These are phyloP conservation scores for Echinometra lucunter DNA, from an alignment of 53 echinoderm and acorn worm genomes.

Conservation along the genomic window DNA sequence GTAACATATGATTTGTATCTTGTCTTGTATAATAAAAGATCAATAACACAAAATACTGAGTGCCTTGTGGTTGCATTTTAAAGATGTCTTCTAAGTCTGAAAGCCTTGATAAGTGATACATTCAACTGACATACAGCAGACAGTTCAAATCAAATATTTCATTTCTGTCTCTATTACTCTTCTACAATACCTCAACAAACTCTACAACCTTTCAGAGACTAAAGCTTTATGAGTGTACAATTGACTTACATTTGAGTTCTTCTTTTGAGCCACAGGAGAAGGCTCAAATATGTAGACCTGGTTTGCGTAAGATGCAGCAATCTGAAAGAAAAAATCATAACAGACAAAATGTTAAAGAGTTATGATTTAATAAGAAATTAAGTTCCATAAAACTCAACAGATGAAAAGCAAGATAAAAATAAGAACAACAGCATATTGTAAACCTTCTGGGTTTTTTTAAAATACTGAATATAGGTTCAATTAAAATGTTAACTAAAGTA, in stretches of 20 bases:
- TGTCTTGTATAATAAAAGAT: slow-evolving; percentile 28
- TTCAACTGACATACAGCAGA: too few relatives aligned
- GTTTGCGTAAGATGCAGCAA: slow-evolving; percentile 98
- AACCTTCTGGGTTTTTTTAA: too few relatives aligned
- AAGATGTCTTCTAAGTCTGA: too few relatives aligned
- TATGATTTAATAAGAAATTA: neutral
- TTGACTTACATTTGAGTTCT: slow-evolving; percentile 67
- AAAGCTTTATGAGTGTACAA: too few relatives aligned
- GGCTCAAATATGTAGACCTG: slow-evolving; percentile 99
- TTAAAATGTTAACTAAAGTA: too few relatives aligned
- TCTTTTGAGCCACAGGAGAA: slow-evolving; percentile 56
- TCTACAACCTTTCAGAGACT: too few relatives aligned
- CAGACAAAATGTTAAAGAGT: neutral
- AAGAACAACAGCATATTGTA: too few relatives aligned
- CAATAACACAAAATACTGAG: neutral
- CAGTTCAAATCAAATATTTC: too few relatives aligned
- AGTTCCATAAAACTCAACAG: neutral
- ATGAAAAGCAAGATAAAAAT: neutral
- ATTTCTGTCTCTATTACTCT: too few relatives aligned
- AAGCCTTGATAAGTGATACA: too few relatives aligned
- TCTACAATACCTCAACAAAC: too few relatives aligned
- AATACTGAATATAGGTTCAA: too few relatives aligned
- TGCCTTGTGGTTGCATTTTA: neutral
- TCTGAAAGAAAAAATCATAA: slow-evolving; percentile 72
- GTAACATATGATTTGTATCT: neutral